These are phyloP conservation scores for Plecotus auritus DNA, from an alignment of 2,113 vertebrate species.

Conservation along the genomic window DNA sequence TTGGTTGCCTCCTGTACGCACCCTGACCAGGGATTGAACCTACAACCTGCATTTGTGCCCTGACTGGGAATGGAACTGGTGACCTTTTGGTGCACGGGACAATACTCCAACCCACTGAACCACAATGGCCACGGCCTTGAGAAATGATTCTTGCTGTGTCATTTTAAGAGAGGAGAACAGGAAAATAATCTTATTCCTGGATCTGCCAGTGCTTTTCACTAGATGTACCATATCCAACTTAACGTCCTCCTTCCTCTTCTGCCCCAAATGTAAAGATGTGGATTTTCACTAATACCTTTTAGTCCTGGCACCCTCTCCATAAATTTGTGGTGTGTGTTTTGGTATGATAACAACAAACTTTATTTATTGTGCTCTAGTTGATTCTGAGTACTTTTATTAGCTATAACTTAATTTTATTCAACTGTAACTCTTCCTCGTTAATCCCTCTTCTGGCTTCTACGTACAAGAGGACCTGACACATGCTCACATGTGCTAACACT, in stretches of 20 bases:
- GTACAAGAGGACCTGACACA: neutral
- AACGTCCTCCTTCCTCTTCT: neutral
- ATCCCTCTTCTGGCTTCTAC: neutral
- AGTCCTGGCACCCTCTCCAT: neutral
- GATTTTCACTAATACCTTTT: neutral
- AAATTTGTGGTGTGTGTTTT: neutral
- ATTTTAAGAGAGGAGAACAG: neutral
- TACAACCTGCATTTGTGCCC: neutral
- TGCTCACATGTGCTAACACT: fast-evolving
- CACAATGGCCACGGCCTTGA: neutral
- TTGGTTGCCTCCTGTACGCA: neutral
- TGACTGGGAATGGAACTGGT: neutral
- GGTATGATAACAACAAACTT: neutral
- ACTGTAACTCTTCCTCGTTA: neutral
- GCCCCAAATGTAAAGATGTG: neutral
- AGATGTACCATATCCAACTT: neutral
- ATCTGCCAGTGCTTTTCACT: neutral
- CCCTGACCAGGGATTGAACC: neutral
- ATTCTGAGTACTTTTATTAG: neutral
- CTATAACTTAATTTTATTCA: neutral
- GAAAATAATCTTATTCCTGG: neutral
- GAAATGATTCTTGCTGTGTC: neutral
- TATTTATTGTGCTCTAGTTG: neutral
- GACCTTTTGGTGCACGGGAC: neutral
- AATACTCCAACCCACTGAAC: neutral